These are phyloP conservation scores for Oceanodroma leucorhoa DNA, from an alignment of 2,797 vertebrate species.

Conservation along the genomic window DNA sequence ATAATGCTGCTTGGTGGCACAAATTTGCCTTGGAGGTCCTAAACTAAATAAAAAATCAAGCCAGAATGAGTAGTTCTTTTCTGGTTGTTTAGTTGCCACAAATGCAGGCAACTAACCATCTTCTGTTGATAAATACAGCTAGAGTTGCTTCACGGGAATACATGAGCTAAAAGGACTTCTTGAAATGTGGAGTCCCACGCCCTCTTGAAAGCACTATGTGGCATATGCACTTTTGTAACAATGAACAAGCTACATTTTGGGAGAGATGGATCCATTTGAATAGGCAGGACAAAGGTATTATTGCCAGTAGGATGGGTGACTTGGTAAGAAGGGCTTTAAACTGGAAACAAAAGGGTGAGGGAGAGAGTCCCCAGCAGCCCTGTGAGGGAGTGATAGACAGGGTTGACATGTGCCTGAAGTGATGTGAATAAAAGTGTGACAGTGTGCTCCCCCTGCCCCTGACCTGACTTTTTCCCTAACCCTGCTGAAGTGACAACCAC, in stretches of 20 bases:
- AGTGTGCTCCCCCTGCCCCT: too few relatives aligned
- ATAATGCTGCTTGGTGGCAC: neutral
- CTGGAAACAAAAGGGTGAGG: neutral
- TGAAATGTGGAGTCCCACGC: neutral
- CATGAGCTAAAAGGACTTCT: neutral
- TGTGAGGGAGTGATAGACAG: neutral
- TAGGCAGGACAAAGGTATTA: neutral
- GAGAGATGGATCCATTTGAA: neutral
- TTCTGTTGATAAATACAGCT: neutral
- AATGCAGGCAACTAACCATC: neutral
- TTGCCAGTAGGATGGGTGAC: neutral
- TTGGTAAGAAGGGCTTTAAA: neutral
- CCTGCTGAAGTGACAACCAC: too few relatives aligned
- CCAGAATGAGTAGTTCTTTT: neutral
- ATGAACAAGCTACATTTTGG: neutral
- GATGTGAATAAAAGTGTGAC: neutral
- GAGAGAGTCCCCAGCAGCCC: neutral
- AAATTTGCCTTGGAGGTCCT: neutral
- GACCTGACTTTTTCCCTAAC: too few relatives aligned
- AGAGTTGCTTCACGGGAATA: rapidly evolving
- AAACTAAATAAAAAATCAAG: neutral
- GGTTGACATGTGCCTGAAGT: neutral
- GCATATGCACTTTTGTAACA: neutral
- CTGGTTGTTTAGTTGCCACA: neutral
- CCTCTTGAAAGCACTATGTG: neutral